Conservation (phyloP, 2,888 invertebrate genomes). For the Arrhopalites spinosus region DNA sequence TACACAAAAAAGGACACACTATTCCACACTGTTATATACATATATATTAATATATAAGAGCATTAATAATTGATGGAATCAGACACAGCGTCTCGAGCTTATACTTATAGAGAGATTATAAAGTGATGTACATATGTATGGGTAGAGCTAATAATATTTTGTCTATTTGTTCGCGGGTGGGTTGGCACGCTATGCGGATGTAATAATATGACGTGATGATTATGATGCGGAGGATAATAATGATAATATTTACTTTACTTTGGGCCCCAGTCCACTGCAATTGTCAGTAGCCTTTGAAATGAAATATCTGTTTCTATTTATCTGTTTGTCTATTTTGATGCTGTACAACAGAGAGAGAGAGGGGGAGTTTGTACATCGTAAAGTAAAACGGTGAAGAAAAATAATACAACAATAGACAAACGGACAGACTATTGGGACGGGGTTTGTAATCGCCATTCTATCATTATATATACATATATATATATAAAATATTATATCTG, state of each 20-base stretch:
- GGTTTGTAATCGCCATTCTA: not conserved
- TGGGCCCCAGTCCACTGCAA: not conserved
- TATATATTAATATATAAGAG: not conserved
- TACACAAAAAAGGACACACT: too few species aligned
- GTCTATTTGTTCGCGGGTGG: conserved; percentile 17
- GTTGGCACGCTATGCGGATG: conserved; percentile 17
- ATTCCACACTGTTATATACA: not conserved
- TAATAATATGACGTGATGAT: conserved; percentile 26
- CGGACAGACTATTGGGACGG: not conserved
- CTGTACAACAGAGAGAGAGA: not conserved
- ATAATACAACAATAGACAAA: conserved; percentile 16
- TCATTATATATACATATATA: not conserved
- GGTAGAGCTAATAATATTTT: not conserved
- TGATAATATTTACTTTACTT: conserved; percentile 23
- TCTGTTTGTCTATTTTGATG: conserved; percentile 1
- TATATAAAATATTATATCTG: not conserved
- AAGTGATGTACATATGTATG: not conserved
- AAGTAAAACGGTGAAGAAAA: conserved; percentile 19
- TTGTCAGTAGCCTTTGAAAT: not conserved
- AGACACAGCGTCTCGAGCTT: not conserved
- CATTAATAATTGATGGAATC: not conserved
- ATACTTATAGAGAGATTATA: too few species aligned
- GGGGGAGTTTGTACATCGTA: too few species aligned
- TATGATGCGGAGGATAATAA: conserved; percentile 27
- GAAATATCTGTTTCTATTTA: conserved; percentile 5